Conservation (phyloP, 1,140 invertebrate genomes). For the Hylyphantes graminicola region DNA sequence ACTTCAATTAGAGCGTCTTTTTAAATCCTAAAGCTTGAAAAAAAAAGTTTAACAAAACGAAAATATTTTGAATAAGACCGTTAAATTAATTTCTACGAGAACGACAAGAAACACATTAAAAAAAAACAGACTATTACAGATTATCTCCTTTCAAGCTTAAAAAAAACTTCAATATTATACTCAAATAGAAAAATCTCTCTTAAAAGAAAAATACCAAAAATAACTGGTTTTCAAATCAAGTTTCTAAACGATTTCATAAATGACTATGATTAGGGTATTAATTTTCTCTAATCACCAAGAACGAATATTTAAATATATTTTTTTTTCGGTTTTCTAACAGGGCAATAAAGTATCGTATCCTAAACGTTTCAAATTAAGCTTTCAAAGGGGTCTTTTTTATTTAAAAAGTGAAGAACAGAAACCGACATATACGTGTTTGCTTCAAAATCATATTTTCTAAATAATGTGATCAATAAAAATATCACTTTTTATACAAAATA, state of each 20-base stretch:
- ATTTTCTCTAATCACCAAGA: constrained; percentile 7
- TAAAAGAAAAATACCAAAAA: constrained; percentile 24
- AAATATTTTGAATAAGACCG: background rate
- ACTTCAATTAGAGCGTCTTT: too few species aligned
- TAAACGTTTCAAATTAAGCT: too few species aligned
- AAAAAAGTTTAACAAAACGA: too few species aligned
- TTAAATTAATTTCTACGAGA: constrained; percentile 2
- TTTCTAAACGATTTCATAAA: constrained; percentile 47
- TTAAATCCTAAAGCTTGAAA: too few species aligned
- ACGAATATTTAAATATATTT: background rate
- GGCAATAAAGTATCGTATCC: too few species aligned
- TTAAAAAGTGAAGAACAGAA: too few species aligned
- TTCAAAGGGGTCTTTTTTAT: too few species aligned
- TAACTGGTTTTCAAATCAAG: constrained; percentile 50
- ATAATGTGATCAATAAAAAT: too few species aligned
- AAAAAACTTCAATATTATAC: background rate
- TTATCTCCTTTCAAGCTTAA: background rate
- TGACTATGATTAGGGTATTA: constrained; percentile 26
- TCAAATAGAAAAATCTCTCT: constrained; percentile 36
- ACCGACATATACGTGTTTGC: too few species aligned
- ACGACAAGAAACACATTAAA: background rate
- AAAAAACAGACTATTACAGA: background rate
- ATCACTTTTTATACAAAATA: too few species aligned
- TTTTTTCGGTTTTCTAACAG: too few species aligned
- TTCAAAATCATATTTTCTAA: too few species aligned